Evolutionary conservation across 2,797 vertebrate species (phyloP).

Genomic region (Xerus rutilus): DNA sequence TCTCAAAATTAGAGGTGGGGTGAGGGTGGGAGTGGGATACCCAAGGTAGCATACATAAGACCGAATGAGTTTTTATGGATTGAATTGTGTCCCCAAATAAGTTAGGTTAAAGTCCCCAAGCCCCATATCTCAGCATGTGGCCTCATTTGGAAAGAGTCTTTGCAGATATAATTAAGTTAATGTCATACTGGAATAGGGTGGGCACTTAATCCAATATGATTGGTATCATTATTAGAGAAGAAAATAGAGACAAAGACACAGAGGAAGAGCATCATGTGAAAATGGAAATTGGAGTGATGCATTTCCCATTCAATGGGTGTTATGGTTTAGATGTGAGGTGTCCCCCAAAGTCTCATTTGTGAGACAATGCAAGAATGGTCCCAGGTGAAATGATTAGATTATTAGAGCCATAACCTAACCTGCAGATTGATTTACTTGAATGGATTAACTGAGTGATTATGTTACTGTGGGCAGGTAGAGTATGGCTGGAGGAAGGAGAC

Average conservation of each 20-base stretch:
- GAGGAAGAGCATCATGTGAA: background rate
- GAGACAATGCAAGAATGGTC: too few species aligned
- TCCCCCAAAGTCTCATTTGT: too few species aligned
- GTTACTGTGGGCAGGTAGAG: too few species aligned
- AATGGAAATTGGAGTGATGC: background rate
- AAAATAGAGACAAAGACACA: background rate
- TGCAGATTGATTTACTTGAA: too few species aligned
- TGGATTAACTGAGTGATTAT: too few species aligned
- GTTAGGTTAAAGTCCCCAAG: background rate
- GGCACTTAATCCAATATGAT: background rate
- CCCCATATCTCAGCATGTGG: background rate
- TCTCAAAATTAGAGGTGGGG: background rate
- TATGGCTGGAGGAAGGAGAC: too few species aligned
- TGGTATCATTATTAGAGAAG: background rate
- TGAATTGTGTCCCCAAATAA: background rate
- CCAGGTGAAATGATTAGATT: too few species aligned
- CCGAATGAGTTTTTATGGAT: background rate
- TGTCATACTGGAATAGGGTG: background rate
- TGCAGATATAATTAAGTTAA: background rate
- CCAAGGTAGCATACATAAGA: background rate
- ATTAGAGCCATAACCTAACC: too few species aligned
- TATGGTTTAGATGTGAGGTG: too few species aligned
- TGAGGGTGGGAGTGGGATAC: too few species aligned
- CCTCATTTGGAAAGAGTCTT: background rate
- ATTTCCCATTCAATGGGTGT: too few species aligned